Conservation (phyloP, 2,888 invertebrate genomes). For the Steinernema carpocapsae region DNA sequence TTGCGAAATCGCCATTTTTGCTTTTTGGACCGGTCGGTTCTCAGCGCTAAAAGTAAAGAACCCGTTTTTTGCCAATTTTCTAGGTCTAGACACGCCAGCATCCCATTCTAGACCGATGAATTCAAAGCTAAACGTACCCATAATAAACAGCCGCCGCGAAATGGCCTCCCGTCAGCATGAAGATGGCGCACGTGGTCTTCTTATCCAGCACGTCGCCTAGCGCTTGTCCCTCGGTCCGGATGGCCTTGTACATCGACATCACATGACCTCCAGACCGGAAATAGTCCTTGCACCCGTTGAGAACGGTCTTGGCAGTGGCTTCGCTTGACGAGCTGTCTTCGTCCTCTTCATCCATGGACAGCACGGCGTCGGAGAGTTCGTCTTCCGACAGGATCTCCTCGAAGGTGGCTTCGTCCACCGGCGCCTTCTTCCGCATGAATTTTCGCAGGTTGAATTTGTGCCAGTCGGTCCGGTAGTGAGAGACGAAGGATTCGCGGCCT, state of each 20-base stretch:
- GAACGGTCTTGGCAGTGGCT: background rate
- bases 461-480: constrained; percentile 6
- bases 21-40: no score
- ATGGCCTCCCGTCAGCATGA: constrained; percentile 80
- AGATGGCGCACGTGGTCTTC: background rate
- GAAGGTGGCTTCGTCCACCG: constrained; percentile 18
- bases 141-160: constrained; percentile 74
- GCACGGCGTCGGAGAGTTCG: background rate
- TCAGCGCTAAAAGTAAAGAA: no score
- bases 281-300: constrained; percentile 6
- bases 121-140: no score
- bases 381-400: constrained; percentile 12
- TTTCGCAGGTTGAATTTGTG: constrained; percentile 11
- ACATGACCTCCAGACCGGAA: constrained; percentile 3
- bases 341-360: background rate
- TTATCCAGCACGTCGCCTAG: background rate
- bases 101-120: no score
- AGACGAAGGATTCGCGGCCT: background rate
- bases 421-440: constrained; percentile 18
- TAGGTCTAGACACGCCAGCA: no score
- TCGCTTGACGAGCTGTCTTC: background rate
- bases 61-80: no score
- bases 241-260: constrained; percentile 5
- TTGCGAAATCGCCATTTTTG: no score
- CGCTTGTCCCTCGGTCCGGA: background rate